Evolutionary conservation across 53 echinoderm and acorn worm genomes (phyloP).

Genomic region (Crossaster papposus): DNA sequence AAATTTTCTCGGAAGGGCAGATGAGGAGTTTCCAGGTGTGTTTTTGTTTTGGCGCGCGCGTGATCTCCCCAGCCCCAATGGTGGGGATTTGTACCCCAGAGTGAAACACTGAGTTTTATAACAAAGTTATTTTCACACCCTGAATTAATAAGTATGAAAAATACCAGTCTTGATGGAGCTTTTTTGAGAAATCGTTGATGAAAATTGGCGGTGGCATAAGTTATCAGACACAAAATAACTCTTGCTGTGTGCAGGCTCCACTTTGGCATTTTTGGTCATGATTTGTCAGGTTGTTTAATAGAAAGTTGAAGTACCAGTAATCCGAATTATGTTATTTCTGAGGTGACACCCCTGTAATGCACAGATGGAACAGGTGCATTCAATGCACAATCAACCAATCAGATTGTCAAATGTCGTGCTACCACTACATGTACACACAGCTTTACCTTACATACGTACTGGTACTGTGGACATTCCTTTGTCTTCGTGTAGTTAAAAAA

Average conservation of each 20-base stretch:
- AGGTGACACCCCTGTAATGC: too few species aligned
- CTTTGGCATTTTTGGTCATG: not conserved
- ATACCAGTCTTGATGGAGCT: not conserved
- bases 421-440: too few species aligned
- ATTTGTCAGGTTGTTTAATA: not conserved
- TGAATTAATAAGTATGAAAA: not conserved
- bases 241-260: not conserved
- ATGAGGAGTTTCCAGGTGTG: slow-evolving; percentile 52
- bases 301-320: too few species aligned
- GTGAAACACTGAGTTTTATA: not conserved
- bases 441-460: too few species aligned
- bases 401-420: too few species aligned
- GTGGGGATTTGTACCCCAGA: not conserved
- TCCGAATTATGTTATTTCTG: too few species aligned
- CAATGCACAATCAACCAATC: too few species aligned
- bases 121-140: not conserved
- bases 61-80: not conserved
- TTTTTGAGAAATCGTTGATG: not conserved
- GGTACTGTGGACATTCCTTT: too few species aligned
- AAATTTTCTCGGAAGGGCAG: slow-evolving; percentile 43
- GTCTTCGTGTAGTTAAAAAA: too few species aligned
- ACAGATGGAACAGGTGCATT: too few species aligned
- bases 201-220: not conserved
- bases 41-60: slow-evolving; percentile 17
- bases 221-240: not conserved